These are phyloP conservation scores for Eurosta solidaginis DNA, from an alignment of 1,140 invertebrate species.

Conservation along the genomic window DNA sequence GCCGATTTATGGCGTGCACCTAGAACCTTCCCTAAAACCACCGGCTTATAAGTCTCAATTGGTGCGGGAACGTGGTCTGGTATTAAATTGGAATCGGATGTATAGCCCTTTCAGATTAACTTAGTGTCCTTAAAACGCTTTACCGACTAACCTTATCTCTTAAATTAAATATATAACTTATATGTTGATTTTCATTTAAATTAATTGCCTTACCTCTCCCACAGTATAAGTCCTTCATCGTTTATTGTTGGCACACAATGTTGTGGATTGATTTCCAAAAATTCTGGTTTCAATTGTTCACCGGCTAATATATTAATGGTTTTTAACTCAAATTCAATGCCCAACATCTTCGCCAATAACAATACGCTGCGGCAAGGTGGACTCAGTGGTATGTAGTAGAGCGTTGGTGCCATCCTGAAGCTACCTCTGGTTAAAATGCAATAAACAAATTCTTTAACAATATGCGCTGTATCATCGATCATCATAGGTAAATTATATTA, in stretches of 20 bases:
- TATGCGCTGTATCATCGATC: constrained; percentile 39
- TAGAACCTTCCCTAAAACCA: no score
- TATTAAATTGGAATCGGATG: no score
- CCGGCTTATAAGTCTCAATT: no score
- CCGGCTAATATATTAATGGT: constrained; percentile 62
- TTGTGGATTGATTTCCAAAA: constrained; percentile 66
- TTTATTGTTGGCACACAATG: constrained; percentile 73
- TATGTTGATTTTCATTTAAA: no score
- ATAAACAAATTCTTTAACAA: constrained; percentile 59
- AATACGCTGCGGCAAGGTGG: constrained; percentile 64
- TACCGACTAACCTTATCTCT: no score
- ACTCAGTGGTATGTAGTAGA: constrained; percentile 65
- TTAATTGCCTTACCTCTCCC: constrained; percentile 61
- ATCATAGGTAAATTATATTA: constrained; percentile 14
- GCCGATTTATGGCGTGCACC: no score
- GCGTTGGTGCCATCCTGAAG: constrained; percentile 63
- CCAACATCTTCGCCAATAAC: constrained; percentile 63
- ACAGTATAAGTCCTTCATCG: constrained; percentile 69
- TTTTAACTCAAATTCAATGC: constrained; percentile 63
- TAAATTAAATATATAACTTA: no score
- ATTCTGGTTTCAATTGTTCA: constrained; percentile 64
- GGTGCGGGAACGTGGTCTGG: no score
- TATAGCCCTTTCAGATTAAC: no score
- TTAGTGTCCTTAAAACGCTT: no score
- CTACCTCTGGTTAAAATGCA: constrained; percentile 56